Evolutionary conservation across 2,113 vertebrate species (phyloP).

Genomic region (Heterocephalus glaber): DNA sequence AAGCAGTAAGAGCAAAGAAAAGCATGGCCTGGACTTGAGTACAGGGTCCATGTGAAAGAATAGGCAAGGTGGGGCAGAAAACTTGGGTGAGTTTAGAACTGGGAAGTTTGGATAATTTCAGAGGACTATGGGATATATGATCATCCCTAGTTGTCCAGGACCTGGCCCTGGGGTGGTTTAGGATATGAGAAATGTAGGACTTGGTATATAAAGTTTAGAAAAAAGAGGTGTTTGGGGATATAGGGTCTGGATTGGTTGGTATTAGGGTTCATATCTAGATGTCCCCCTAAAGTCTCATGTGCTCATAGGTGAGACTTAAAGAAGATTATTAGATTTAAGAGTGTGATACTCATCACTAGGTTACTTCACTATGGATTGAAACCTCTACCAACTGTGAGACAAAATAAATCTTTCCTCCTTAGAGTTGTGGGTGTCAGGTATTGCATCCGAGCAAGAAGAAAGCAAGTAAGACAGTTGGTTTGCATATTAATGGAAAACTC

Average conservation of each 20-base stretch:
- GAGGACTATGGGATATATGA: not conserved
- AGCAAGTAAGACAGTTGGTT: not conserved
- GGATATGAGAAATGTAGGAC: not conserved
- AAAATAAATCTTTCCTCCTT: not conserved
- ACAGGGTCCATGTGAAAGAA: not conserved
- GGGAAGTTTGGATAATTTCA: not conserved
- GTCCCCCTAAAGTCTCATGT: not conserved
- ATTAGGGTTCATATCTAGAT: not conserved
- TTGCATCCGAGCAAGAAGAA: not conserved
- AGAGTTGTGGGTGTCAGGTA: not conserved
- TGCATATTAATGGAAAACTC: not conserved
- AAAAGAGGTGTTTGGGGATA: not conserved
- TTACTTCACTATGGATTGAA: not conserved
- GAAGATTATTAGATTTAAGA: not conserved
- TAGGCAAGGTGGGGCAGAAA: not conserved
- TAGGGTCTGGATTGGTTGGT: not conserved
- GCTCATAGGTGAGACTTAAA: not conserved
- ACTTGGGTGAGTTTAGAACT: not conserved
- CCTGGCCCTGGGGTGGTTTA: not conserved
- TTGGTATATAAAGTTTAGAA: not conserved
- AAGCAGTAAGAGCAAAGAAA: not conserved
- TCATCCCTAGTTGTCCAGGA: not conserved
- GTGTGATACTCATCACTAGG: not conserved
- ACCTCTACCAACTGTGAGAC: not conserved
- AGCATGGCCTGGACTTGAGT: rapidly evolving